These are phyloP conservation scores for Hyperopisus bebe DNA, from an alignment of 2,113 vertebrate genomes.

Conservation along the genomic window DNA sequence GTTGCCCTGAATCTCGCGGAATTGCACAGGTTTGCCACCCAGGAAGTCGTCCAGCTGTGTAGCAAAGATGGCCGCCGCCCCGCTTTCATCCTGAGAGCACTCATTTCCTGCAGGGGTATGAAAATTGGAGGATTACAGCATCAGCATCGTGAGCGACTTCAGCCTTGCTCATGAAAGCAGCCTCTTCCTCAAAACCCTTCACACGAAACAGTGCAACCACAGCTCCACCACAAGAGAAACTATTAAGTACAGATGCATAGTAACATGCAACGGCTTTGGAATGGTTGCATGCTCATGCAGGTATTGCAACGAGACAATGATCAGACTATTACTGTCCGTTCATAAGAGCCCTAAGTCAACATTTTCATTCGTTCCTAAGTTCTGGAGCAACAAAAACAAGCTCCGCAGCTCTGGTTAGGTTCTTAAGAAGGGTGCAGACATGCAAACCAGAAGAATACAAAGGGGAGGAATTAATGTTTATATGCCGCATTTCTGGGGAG, in stretches of 20 bases:
- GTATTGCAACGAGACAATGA: not conserved
- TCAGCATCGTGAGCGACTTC: too few species aligned
- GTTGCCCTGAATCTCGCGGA: slow-evolving; percentile 48
- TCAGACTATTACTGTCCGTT: not conserved
- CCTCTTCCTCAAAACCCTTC: not conserved
- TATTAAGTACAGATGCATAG: not conserved
- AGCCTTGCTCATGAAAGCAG: too few species aligned
- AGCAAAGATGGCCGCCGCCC: slow-evolving; percentile 51
- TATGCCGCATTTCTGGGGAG: not conserved
- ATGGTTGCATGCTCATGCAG: not conserved
- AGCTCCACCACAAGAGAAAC: not conserved
- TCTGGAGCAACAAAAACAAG: not conserved
- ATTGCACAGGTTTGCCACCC: slow-evolving; percentile 42
- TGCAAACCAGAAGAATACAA: not conserved
- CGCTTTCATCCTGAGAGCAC: slow-evolving; percentile 50
- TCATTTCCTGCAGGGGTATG: slow-evolving; percentile 40
- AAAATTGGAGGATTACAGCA: not conserved
- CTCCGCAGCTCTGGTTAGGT: not conserved
- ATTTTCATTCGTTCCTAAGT: not conserved
- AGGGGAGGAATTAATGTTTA: not conserved
- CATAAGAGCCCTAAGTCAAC: not conserved
- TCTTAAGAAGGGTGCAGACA: not conserved
- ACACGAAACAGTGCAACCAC: not conserved
- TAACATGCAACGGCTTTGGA: not conserved
- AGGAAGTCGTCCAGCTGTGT: slow-evolving; percentile 54